These are phyloP conservation scores for Acestrorhynchus altus DNA, from an alignment of 2,797 vertebrate species.

Conservation along the genomic window DNA sequence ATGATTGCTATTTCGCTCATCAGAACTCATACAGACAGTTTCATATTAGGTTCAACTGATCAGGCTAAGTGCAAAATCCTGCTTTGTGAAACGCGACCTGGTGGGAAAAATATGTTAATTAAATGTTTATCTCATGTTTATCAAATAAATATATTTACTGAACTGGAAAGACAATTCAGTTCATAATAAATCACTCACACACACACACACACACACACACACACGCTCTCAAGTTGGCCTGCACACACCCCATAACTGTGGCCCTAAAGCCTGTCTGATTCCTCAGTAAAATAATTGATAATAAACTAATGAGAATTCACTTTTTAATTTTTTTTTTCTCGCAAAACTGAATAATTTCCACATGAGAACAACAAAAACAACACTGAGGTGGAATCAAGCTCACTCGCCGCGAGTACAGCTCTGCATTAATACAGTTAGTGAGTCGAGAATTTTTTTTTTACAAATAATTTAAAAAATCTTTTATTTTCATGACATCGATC, in stretches of 20 bases:
- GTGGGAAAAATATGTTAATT: background rate
- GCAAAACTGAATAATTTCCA: conserved; percentile 14
- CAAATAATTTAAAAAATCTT: conserved; percentile 63
- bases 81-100: background rate
- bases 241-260: background rate
- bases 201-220: no score
- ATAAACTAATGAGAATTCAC: background rate
- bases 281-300: background rate
- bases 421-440: background rate
- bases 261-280: background rate
- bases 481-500: conserved; percentile 65
- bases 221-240: background rate
- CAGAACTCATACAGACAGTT: background rate
- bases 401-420: background rate
- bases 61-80: background rate
- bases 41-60: background rate
- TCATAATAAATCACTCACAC: background rate
- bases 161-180: conserved; percentile 8
- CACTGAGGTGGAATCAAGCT: background rate
- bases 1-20: no score
- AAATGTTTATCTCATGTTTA: conserved; percentile 3
- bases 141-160: conserved; percentile 19
- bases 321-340: background rate
- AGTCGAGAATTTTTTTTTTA: conserved; percentile 42
- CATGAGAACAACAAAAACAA: conserved; percentile 38